These are phyloP conservation scores for Lagodon rhomboides DNA, from an alignment of 2,797 vertebrate genomes.

Conservation along the genomic window DNA sequence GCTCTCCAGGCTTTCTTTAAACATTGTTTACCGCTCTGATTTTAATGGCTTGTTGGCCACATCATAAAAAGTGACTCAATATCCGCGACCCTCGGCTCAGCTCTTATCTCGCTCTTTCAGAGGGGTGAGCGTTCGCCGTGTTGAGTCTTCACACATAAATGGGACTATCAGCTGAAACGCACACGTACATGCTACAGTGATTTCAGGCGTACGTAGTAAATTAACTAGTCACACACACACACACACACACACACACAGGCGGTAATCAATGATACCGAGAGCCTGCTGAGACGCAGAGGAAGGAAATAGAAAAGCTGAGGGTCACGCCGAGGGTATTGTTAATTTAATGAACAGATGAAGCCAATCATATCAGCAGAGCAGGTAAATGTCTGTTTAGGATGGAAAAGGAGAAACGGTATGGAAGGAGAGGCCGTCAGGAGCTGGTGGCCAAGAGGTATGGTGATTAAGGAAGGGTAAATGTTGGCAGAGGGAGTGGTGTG, in stretches of 20 bases:
- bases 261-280: slow-evolving; percentile 62
- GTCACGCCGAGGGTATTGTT: slow-evolving; percentile 35
- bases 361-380: slow-evolving; percentile 49
- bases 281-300: slow-evolving; percentile 46
- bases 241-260: slow-evolving; percentile 15
- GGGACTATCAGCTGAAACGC: slow-evolving; percentile 62
- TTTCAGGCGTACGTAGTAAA: slow-evolving; percentile 54
- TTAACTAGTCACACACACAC: slow-evolving; percentile 43
- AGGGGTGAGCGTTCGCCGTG: slow-evolving; percentile 31
- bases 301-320: slow-evolving; percentile 43
- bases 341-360: slow-evolving; percentile 56
- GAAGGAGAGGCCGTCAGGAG: slow-evolving; percentile 19
- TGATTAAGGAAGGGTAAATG: slow-evolving; percentile 50
- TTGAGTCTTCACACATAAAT: slow-evolving; percentile 53
- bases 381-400: slow-evolving; percentile 43
- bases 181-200: slow-evolving; percentile 59
- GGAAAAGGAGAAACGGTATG: slow-evolving; percentile 9
- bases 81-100: slow-evolving; percentile 66
- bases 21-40: slow-evolving; percentile 75
- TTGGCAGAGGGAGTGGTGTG: slow-evolving; percentile 37
- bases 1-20: slow-evolving; percentile 70
- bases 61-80: slow-evolving; percentile 73
- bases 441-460: slow-evolving; percentile 22
- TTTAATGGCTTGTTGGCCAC: slow-evolving; percentile 80
- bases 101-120: slow-evolving; percentile 74